Percentiles rank a stretch among this genome's conserved stretches.
Conservation (phyloP, 2,888 invertebrate genomes). For the Ecliptopera silaceata region DNA sequence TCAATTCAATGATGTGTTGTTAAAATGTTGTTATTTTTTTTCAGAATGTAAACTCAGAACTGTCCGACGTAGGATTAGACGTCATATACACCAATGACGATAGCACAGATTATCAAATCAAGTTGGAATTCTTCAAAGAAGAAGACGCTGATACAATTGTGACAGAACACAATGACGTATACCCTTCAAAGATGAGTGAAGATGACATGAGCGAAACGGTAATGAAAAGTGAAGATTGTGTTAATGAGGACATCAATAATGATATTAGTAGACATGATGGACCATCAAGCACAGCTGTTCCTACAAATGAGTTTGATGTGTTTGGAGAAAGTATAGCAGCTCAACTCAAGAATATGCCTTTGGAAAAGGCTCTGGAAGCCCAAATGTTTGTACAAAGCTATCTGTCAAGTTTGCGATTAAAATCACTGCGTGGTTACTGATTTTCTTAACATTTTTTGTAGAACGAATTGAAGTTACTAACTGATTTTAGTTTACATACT, state of each 20-base stretch:
- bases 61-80: neutral
- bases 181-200: neutral
- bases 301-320: neutral
- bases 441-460: neutral
- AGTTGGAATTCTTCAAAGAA: neutral
- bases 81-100: neutral
- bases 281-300: neutral
- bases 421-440: neutral
- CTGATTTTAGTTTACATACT: too few species aligned
- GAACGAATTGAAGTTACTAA: too few species aligned
- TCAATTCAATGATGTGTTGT: neutral
- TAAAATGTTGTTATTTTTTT: neutral
- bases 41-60: neutral
- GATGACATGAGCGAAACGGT: neutral
- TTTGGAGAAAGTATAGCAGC: neutral
- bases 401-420: neutral
- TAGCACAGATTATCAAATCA: neutral
- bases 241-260: too few species aligned
- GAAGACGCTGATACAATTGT: neutral
- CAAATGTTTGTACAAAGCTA: neutral
- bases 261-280: too few species aligned
- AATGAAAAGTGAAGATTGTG: neutral
- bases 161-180: neutral
- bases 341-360: neutral
- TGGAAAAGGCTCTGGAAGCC: neutral